Conservation (phyloP, 2,797 vertebrate species). For the Periophthalmus magnuspinnatus region DNA sequence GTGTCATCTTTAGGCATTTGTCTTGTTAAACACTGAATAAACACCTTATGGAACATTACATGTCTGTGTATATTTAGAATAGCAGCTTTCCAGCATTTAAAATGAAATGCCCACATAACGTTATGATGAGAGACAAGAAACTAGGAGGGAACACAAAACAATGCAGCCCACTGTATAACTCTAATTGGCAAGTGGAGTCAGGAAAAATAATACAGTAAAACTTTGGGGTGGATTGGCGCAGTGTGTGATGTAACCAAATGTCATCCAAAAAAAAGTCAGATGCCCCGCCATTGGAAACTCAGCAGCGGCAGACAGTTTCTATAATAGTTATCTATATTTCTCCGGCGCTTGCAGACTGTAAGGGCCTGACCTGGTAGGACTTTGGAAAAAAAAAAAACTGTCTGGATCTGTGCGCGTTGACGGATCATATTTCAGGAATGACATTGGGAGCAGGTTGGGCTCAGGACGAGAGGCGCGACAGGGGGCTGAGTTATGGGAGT, state of each 20-base stretch:
- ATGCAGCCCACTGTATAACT: slow-evolving; percentile 5
- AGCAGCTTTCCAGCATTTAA: neutral
- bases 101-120: slow-evolving; percentile 9
- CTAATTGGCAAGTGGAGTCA: slow-evolving; percentile 13
- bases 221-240: neutral
- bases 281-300: neutral
- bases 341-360: slow-evolving; percentile 48
- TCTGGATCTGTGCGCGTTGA: slow-evolving; percentile 55
- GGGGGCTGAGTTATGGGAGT: slow-evolving; percentile 48
- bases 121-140: slow-evolving; percentile 13
- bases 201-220: neutral
- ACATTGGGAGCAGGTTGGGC: slow-evolving; percentile 46
- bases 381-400: slow-evolving; percentile 48
- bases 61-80: slow-evolving; percentile 15
- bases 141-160: slow-evolving; percentile 4
- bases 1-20: neutral
- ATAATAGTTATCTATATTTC: slow-evolving; percentile 70
- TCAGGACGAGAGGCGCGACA: slow-evolving; percentile 46
- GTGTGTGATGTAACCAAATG: slow-evolving; percentile 40
- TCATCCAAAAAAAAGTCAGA: slow-evolving; percentile 20
- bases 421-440: slow-evolving; percentile 58
- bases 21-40: slow-evolving; percentile 7
- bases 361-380: slow-evolving; percentile 57
- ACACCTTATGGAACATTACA: neutral
- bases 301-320: slow-evolving; percentile 38